Evolutionary conservation across 37 sponge, comb jelly and placozoan species (phyloP), one percentile per base, ranked within the genome.

Genomic region (Geodia barretti): DNA sequence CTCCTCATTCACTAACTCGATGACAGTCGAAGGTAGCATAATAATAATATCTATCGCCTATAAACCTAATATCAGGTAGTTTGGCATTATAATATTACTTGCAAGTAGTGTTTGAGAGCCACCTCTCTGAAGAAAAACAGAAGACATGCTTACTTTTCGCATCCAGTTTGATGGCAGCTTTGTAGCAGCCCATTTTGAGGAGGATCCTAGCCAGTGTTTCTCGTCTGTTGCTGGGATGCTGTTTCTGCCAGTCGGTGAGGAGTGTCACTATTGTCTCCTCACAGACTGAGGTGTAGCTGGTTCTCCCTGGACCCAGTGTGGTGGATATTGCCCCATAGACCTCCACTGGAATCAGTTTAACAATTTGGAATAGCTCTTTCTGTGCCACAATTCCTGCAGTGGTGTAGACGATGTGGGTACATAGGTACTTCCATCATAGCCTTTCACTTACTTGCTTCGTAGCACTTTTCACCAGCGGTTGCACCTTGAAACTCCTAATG

Each of bases 121-220:
- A n/a, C n/a, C n/a, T n/a, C n/a, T n/a, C n/a, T n/a, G n/a, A n/a
- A n/a, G n/a, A n/a, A n/a, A n/a, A n/a, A n/a, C n/a, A n/a, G n/a
- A n/a, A n/a, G n/a, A n/a, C n/a, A n/a, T n/a, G 54, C 76, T 60
- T 41, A 75, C 76, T 3, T 60, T 60, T 41, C 4, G 76, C n/a
- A 32, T 75, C 76, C 39, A 77, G 77, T 4, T 11, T 60, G 21
- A 77, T 29, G 2, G 77, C 64, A 2, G 28, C 64, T 25, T 36
- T 28, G 26, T 64, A 63, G 41, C 26, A 77, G 28, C 64, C 77
- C 25, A 26, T 35, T 24, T 62, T 58, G 7, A 2, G 39, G 2
- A 77, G 64, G 7, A 77, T 60, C 34, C 65, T 62, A 3, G 77
- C 77, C 41, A 77, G 65, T 63, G 1, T 64, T 25, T 5, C 54